Conservation (phyloP, 2,797 vertebrate genomes). For the Denticeps clupeoides region DNA sequence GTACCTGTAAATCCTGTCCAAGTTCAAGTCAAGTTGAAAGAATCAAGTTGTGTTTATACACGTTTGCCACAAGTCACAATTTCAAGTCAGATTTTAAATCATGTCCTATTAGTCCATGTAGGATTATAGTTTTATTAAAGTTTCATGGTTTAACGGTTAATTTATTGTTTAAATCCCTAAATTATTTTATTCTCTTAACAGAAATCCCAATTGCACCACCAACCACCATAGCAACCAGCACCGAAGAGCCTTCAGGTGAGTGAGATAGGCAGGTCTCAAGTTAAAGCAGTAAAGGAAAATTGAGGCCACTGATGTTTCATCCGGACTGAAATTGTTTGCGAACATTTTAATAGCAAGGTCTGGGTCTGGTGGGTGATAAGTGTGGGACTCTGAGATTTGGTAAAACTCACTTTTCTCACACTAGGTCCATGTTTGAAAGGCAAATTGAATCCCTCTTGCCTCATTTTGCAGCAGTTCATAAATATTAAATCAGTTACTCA, state of each 20-base stretch:
- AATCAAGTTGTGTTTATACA: constrained; percentile 42
- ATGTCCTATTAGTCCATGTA: too few species aligned
- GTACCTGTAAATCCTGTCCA: too few species aligned
- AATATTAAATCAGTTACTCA: constrained; percentile 52
- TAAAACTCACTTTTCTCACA: too few species aligned
- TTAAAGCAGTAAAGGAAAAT: too few species aligned
- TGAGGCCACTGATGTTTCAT: too few species aligned
- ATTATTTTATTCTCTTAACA: constrained; percentile 42
- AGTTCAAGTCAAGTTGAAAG: constrained; percentile 42
- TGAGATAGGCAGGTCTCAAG: too few species aligned
- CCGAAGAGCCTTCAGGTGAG: constrained; percentile 83
- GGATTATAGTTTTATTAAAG: too few species aligned
- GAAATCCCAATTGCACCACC: constrained; percentile 85
- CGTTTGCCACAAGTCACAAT: background rate
- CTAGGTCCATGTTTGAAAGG: constrained; percentile 14
- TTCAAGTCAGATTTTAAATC: too few species aligned
- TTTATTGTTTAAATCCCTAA: constrained; percentile 23
- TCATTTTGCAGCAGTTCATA: constrained; percentile 37
- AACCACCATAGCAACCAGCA: constrained; percentile 75
- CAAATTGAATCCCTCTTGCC: constrained; percentile 48
- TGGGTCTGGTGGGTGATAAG: too few species aligned
- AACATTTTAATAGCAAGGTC: too few species aligned
- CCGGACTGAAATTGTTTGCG: too few species aligned
- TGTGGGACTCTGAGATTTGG: too few species aligned
- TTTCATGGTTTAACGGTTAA: background rate